Evolutionary conservation across 2,113 vertebrate species (phyloP).

Genomic region (Microcebus tavaratra): DNA sequence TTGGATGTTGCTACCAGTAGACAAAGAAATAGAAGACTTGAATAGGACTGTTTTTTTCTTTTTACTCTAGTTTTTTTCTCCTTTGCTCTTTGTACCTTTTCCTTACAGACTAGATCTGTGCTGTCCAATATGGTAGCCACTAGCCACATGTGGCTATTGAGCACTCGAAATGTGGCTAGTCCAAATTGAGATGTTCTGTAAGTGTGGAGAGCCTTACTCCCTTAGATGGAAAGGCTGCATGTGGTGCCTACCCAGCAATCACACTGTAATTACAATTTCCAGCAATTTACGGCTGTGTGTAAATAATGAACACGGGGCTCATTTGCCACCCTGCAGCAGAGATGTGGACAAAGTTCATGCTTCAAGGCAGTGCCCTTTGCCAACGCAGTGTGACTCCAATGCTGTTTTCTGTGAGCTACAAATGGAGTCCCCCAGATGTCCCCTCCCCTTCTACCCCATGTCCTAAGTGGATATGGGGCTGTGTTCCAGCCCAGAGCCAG

Average conservation of each 20-base stretch:
- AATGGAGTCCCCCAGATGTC: fast-evolving
- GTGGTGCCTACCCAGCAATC: background rate
- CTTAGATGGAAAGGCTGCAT: background rate
- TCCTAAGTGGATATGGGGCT: fast-evolving
- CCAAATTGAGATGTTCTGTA: background rate
- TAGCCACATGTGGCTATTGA: background rate
- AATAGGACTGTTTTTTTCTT: background rate
- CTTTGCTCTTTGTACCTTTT: background rate
- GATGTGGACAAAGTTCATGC: fast-evolving
- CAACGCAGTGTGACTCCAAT: background rate
- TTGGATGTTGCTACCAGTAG: background rate
- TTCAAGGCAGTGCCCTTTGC: background rate
- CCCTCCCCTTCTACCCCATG: too few species aligned
- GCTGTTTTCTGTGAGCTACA: background rate
- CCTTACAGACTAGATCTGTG: background rate
- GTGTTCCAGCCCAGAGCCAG: background rate
- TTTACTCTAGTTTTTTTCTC: background rate
- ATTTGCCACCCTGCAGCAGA: too few species aligned
- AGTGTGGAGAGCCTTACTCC: background rate
- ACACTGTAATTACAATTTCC: background rate
- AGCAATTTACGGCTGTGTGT: fast-evolving
- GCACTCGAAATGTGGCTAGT: background rate
- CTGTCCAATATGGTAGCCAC: background rate
- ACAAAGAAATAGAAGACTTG: background rate
- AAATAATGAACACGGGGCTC: fast-evolving